A percentile compares a stretch with the other conserved stretches of the same genome.
Evolutionary conservation across 2,888 invertebrate genomes (phyloP).

Genomic region (Quadriops clusia): DNA sequence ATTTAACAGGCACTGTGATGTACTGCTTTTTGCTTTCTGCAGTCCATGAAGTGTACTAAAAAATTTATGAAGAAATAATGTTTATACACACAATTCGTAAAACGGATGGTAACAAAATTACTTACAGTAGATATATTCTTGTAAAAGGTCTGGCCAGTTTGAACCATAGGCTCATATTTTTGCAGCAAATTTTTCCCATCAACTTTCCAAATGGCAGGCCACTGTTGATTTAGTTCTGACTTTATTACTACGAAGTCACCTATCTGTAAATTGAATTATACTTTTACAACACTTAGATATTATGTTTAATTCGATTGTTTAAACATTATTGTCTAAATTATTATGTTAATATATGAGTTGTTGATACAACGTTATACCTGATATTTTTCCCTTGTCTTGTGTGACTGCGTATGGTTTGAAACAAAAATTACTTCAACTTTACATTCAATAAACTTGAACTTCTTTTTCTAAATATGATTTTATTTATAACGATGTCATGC

Average conservation of each 20-base stretch:
- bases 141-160: conserved; percentile 70
- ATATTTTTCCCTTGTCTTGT: no score
- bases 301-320: no score
- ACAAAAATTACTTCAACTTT: no score
- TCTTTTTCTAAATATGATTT: conserved; percentile 6
- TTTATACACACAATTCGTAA: no score
- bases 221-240: conserved; percentile 66
- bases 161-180: conserved; percentile 72
- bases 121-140: conserved; percentile 78
- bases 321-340: no score
- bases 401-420: no score
- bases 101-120: no score
- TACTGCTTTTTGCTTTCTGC: conserved; percentile 71
- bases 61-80: no score
- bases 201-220: conserved; percentile 84
- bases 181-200: conserved; percentile 74
- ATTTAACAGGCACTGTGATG: conserved; percentile 65
- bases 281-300: no score
- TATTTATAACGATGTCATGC: not conserved
- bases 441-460: no score
- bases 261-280: conserved; percentile 51
- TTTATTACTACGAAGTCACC: conserved; percentile 84
- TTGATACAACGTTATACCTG: no score
- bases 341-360: no score
- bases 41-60: conserved; percentile 76